These are phyloP conservation scores for Adelosebastes latens DNA, from an alignment of 2,797 vertebrate genomes.

Conservation along the genomic window DNA sequence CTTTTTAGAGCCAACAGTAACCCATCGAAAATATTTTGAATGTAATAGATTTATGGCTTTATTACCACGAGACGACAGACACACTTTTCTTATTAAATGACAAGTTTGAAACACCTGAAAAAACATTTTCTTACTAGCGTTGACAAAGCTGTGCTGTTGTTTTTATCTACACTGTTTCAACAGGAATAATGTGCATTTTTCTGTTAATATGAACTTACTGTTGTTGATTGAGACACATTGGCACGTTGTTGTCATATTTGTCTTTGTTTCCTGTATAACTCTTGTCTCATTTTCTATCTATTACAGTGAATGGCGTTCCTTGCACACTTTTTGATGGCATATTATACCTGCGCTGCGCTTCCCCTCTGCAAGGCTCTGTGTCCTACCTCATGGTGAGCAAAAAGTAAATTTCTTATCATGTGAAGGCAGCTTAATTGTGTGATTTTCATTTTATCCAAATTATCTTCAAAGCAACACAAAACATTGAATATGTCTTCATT, in stretches of 20 bases:
- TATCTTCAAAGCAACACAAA: neutral
- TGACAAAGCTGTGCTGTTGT: constrained; percentile 1
- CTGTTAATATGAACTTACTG: constrained; percentile 1
- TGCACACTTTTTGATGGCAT: no score
- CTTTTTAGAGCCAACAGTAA: constrained; percentile 18
- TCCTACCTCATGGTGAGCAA: no score
- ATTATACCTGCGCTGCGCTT: no score
- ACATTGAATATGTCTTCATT: neutral
- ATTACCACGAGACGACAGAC: constrained; percentile 3
- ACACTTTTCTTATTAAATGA: constrained; percentile 17
- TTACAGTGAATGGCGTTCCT: neutral
- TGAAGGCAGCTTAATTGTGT: neutral
- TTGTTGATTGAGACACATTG: neutral
- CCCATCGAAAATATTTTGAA: constrained; percentile 52
- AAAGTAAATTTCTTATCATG: neutral
- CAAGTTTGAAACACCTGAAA: constrained; percentile 51
- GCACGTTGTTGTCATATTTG: constrained; percentile 7
- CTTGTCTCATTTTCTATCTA: neutral
- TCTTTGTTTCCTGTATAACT: constrained; percentile 5
- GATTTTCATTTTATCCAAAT: neutral
- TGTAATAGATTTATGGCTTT: constrained; percentile 47
- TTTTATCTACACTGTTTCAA: constrained; percentile 9
- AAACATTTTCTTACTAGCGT: constrained; percentile 34
- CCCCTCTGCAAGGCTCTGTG: no score
- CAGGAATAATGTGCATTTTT: neutral